Evolutionary conservation across 2,113 vertebrate genomes (phyloP).

Genomic region (Zootoca vivipara): DNA sequence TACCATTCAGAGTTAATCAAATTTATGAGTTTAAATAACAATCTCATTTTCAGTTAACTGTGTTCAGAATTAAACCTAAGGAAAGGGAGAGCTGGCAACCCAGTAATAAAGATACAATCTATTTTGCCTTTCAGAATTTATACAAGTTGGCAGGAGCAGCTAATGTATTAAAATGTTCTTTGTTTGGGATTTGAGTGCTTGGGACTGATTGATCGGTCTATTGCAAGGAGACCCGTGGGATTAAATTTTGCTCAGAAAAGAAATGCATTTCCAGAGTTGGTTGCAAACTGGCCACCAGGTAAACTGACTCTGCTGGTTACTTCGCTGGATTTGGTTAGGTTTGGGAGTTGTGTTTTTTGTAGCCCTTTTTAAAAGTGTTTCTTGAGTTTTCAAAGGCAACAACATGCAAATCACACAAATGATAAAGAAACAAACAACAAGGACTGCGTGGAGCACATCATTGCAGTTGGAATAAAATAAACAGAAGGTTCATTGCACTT

Average conservation of each 20-base stretch:
- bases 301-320: not conserved
- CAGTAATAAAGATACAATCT: constrained; percentile 28
- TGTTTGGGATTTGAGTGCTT: constrained; percentile 41
- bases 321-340: not conserved
- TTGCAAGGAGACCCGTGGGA: constrained; percentile 20
- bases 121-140: constrained; percentile 20
- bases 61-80: constrained; percentile 33
- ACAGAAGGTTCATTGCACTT: too few species aligned
- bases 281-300: constrained; percentile 22
- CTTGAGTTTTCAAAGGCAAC: too few species aligned
- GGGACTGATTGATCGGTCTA: constrained; percentile 24
- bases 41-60: not conserved
- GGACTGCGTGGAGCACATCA: too few species aligned
- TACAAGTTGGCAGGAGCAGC: too few species aligned
- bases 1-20: not conserved
- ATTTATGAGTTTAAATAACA: not conserved
- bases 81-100: not conserved
- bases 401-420: too few species aligned
- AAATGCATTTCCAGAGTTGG: constrained; percentile 57
- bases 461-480: too few species aligned
- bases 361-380: not conserved
- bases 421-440: too few species aligned
- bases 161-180: constrained; percentile 30
- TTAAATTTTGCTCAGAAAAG: constrained; percentile 53
- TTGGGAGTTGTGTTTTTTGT: not conserved